These are phyloP conservation scores for Megastigmus dorsalis DNA, from an alignment of 2,888 invertebrate species.

Conservation along the genomic window DNA sequence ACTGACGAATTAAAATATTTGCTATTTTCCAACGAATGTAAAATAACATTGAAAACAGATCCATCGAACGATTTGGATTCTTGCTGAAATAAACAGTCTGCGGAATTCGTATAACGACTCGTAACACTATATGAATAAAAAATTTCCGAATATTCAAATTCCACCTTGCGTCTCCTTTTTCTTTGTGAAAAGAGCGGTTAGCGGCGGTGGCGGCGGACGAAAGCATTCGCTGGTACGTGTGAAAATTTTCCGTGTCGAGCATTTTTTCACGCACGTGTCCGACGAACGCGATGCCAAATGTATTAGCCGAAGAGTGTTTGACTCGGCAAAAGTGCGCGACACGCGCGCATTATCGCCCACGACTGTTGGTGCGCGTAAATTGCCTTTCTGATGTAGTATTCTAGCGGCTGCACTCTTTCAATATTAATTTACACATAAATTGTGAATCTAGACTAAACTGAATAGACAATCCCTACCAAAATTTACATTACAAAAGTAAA, in stretches of 20 bases:
- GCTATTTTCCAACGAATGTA: no score
- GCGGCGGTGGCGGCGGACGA: not conserved
- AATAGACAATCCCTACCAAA: not conserved
- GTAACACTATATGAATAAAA: constrained; percentile 9
- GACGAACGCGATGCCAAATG: not conserved
- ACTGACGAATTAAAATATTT: no score
- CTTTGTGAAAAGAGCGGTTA: constrained; percentile 7
- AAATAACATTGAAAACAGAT: not conserved
- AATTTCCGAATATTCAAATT: constrained; percentile 37
- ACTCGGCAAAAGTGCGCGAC: constrained; percentile 11
- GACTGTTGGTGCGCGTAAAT: not conserved
- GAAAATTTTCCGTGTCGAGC: constrained; percentile 20
- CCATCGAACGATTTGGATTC: constrained; percentile 11
- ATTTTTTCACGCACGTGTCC: constrained; percentile 23
- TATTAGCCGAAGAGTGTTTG: not conserved
- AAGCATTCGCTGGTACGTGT: not conserved
- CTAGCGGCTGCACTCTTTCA: not conserved
- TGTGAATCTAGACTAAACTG: not conserved
- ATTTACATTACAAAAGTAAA: not conserved
- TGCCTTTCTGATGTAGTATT: not conserved
- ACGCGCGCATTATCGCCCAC: not conserved
- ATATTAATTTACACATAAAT: not conserved
- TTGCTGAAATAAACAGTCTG: constrained; percentile 9
- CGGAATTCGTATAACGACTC: not conserved
- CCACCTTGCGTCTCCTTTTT: not conserved